These are phyloP conservation scores for Pteropus rufus DNA, from an alignment of 2,797 vertebrate genomes.

Conservation along the genomic window DNA sequence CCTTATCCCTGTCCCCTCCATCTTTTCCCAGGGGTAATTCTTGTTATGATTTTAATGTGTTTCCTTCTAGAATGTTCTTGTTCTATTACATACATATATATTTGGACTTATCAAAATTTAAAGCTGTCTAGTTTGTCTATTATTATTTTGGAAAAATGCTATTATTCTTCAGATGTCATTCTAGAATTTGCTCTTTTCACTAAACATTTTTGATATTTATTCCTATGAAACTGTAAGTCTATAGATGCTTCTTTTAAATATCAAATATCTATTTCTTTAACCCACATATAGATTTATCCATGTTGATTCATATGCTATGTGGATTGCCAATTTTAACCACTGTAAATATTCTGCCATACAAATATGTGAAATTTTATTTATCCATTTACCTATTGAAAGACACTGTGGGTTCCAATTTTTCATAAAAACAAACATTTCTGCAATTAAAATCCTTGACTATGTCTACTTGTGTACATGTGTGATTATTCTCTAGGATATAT, in stretches of 20 bases:
- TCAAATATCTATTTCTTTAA: background rate
- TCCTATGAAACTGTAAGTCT: background rate
- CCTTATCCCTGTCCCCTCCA: background rate
- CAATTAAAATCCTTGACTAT: background rate
- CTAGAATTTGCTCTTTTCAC: background rate
- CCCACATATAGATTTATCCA: background rate
- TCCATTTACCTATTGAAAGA: background rate
- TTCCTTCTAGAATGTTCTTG: conserved; percentile 30
- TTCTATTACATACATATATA: background rate
- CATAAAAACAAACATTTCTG: background rate
- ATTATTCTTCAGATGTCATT: background rate
- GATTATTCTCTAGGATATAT: background rate
- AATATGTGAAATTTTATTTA: background rate
- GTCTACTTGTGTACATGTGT: background rate
- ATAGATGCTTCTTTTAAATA: background rate
- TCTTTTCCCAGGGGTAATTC: background rate
- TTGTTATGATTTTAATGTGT: background rate
- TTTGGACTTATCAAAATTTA: background rate
- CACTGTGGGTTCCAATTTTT: background rate
- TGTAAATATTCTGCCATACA: background rate
- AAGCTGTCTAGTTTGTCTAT: background rate
- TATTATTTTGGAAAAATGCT: background rate
- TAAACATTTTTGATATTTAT: background rate
- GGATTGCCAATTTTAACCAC: background rate
- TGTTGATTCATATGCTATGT: background rate